These are phyloP conservation scores for Caradrina clavipalpis DNA, from an alignment of 2,888 invertebrate genomes.

Conservation along the genomic window DNA sequence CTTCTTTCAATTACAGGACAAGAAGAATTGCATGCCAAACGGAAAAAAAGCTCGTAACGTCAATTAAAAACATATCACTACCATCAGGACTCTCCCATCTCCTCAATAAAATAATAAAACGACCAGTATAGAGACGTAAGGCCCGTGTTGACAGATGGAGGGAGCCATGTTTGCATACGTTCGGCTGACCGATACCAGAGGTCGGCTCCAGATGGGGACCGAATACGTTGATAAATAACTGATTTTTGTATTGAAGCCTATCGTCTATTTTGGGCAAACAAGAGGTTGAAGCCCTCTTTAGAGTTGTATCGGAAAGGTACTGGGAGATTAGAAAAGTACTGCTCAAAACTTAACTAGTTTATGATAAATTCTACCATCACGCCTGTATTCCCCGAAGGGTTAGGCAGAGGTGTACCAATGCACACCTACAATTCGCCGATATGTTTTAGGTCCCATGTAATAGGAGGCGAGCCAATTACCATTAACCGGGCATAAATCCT, in stretches of 20 bases:
- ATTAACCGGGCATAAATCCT: no score
- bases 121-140: slow-evolving; percentile 58
- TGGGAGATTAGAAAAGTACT: background rate
- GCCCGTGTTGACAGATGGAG: slow-evolving; percentile 81
- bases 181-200: slow-evolving; percentile 80
- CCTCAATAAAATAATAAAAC: slow-evolving; percentile 42
- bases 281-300: slow-evolving; percentile 17
- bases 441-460: no score
- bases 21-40: background rate
- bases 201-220: slow-evolving; percentile 73
- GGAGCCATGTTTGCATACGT: slow-evolving; percentile 77
- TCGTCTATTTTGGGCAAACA: slow-evolving; percentile 45
- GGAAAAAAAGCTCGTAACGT: background rate
- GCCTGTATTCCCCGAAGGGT: no score
- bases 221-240: slow-evolving; percentile 55
- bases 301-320: background rate
- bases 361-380: background rate
- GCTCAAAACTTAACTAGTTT: background rate
- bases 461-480: no score
- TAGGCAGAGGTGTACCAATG: no score
- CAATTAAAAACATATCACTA: slow-evolving; percentile 3
- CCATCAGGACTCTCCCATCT: slow-evolving; percentile 11
- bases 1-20: no score
- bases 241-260: slow-evolving; percentile 57
- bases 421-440: no score